phyloP scores from a whole-genome alignment of 2,797 vertebrate genomes.

The Mormyrops attenuatus region DNA sequence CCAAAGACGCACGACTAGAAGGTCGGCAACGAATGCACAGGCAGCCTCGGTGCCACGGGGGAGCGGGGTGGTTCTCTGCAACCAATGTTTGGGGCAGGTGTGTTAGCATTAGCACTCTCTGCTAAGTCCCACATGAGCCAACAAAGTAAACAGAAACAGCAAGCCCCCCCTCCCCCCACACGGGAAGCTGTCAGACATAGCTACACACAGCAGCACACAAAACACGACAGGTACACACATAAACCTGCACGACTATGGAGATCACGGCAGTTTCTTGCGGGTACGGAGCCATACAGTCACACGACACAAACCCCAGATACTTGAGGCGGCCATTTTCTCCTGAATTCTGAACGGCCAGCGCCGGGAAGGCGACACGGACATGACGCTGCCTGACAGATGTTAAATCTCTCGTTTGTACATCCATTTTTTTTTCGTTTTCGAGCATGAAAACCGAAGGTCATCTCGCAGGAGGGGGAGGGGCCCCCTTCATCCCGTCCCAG shows the following conservation, averaged over 20 bases:
- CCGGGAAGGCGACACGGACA: not conserved
- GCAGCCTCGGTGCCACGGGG: not conserved
- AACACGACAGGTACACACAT: not conserved
- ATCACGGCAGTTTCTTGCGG: not conserved
- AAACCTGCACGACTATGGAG: not conserved
- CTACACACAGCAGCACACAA: not conserved
- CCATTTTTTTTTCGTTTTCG: not conserved
- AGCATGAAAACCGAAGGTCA: not conserved
- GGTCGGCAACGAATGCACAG: not conserved
- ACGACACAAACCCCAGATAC: not conserved
- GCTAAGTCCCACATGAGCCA: not conserved
- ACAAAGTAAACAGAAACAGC: not conserved
- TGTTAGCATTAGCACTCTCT: not conserved
- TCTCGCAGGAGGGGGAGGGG: not conserved
- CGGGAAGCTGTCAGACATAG: not conserved
- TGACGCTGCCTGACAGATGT: not conserved
- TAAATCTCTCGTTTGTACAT: not conserved
- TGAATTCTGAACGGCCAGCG: not conserved
- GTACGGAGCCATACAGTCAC: not conserved
- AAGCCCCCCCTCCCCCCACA: too few relatives aligned
- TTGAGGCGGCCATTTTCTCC: not conserved
- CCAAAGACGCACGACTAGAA: not conserved
- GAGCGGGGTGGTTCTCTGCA: not conserved
- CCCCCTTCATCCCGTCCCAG: not conserved
- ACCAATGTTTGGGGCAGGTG: not conserved